phyloP scores from a whole-genome alignment of 2,113 vertebrate species.

The Nothobranchius kuhntae region DNA sequence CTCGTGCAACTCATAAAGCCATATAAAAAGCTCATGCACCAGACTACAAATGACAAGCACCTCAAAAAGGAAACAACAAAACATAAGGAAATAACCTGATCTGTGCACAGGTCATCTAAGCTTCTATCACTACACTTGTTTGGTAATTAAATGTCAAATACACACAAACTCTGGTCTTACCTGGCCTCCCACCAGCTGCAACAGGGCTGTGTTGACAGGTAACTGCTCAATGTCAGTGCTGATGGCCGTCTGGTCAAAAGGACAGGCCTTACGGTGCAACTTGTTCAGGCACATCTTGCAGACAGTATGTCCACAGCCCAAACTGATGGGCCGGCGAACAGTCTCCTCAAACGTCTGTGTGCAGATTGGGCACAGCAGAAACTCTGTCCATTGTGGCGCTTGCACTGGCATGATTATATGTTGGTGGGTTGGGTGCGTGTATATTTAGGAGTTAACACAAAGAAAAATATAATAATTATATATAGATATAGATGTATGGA shows the following conservation, averaged over 20 bases:
- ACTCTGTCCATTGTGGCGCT: slow-evolving; percentile 99
- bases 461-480: slow-evolving; percentile 78
- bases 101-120: neutral
- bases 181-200: slow-evolving; percentile 96
- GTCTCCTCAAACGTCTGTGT: slow-evolving; percentile 98
- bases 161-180: slow-evolving; percentile 67
- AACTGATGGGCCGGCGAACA: slow-evolving; percentile 94
- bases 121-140: neutral
- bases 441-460: slow-evolving; percentile 79
- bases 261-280: slow-evolving; percentile 97
- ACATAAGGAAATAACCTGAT: neutral
- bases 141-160: slow-evolving; percentile 3
- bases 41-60: neutral
- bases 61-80: neutral
- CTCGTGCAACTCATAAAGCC: slow-evolving; percentile 37
- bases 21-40: neutral
- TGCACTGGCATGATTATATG: slow-evolving; percentile 96
- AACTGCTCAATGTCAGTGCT: slow-evolving; percentile 97
- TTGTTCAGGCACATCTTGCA: slow-evolving; percentile 99
- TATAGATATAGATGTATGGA: slow-evolving; percentile 78
- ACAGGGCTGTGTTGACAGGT: slow-evolving; percentile 94
- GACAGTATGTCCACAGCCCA: slow-evolving; percentile 98
- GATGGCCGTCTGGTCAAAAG: slow-evolving; percentile 99
- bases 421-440: slow-evolving; percentile 73
- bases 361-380: slow-evolving; percentile 99